Base-by-base conservation (phyloP, 2,888 invertebrate species). In the Homarus gammarus region DNA sequence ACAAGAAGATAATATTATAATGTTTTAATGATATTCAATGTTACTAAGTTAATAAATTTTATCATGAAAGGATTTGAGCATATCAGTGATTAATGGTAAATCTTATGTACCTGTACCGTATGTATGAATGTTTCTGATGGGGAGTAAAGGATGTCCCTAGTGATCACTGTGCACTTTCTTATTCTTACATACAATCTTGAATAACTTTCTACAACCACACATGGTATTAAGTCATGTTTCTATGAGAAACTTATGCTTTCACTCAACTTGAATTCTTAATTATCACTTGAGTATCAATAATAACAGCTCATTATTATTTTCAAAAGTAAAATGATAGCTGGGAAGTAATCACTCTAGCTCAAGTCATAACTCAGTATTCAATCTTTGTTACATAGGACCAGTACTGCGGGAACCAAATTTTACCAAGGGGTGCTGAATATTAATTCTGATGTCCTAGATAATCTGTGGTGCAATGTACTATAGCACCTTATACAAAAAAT, bases 151-250 rank as follows among this genome's bases (percentile, higher is more conserved):
- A 64, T 81, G 81, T 31, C 49, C 44, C 27, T 27, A 3, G 18
- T n/a, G 27, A 83, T 83, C 72, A 83, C 18, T 72, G 78, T 56
- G 56, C 56, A 79, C 22, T 56, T 79, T 56, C 78, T 56, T 22
- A 18, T 33, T 31, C 27, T 56, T 77, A 12, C 49, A 77, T 31
- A 77, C 49, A 77, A 77, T 44, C 49, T 31, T 44, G 15, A 77
- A 49, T 6, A 27, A 77, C 8, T 1, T 75, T 22, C 27, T 77
- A 77, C 31, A 49, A 49, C 27, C 77, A 77, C 77, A 77, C 77
- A 77, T 27, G 6, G 27, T 40, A 77, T n/a, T 44, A 27, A 49
- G 49, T 49, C 27, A 44, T 77, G 77, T 27, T 77, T 77, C 49
- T 49, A 12, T 49, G n/a, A 77, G 31, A 49, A 77, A 77, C 40